Evolutionary conservation across 2,113 vertebrate species (phyloP), one percentile per base, ranked within the genome.

Genomic region (Pampusana beccarii): DNA sequence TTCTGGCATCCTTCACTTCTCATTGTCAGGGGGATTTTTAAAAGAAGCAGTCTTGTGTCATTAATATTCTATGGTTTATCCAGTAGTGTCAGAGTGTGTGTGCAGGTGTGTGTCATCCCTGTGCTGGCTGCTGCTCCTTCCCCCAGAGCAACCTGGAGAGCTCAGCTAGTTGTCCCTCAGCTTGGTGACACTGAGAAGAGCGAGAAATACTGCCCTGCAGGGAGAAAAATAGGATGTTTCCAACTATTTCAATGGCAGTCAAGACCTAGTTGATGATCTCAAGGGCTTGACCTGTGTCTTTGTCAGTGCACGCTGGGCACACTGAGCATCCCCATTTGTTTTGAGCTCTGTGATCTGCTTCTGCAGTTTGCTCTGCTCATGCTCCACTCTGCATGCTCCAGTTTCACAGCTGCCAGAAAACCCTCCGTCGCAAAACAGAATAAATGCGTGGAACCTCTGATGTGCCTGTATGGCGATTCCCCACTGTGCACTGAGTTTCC

Each of bases 401-500:
- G 8, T 80, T 80, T 64, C 67, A 65, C 26, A 83, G 34, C 50
- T 88, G 64, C 40, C 38, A 84, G 78, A 84, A 94, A 73, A 50
- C 21, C 11, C 11, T 44, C 7, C 0, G 1, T 57, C 12, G 1
- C n/a, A 54, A 34, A 70, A 24, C 28, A 80, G 20, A 64, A 40
- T 34, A 65, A 73, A 48, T 21, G 36, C 0, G 1, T 65, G 56
- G 29, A 80, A 61, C 18, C 13, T 50, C 40, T 66, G 46, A 58
- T 70, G 31, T 89, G 19, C 58, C 19, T 46, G n/a, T 56, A 38
- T 64, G 44, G 38, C 72, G n/a, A 0, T 83, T 95, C 33, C 25
- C 19, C 1, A 0, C 54, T 78, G 5, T 16, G 19, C 0, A 2
- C 26, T 15, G 46, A 29, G 16, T 50, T 88, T 54, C 11, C 17